These are phyloP conservation scores for Eulacestoma nigropectus DNA, from an alignment of 2,113 vertebrate species.

Conservation along the genomic window DNA sequence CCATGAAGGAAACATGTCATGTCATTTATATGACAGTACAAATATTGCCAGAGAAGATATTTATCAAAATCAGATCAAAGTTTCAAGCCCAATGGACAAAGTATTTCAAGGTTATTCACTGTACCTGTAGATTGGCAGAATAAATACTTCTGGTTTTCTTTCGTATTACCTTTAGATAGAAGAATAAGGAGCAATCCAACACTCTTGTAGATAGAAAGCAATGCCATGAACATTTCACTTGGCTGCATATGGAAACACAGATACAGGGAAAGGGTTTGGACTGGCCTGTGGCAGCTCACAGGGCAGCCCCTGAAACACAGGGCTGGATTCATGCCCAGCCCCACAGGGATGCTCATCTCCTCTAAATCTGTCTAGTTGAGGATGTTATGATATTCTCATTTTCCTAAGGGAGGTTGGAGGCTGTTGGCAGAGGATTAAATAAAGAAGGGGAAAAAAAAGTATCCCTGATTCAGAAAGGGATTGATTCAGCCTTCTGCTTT, in stretches of 20 bases:
- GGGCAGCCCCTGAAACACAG: background rate
- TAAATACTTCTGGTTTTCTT: background rate
- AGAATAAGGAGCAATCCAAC: background rate
- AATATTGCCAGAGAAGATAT: background rate
- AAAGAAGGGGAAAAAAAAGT: no score
- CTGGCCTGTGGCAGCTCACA: background rate
- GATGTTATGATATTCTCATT: background rate
- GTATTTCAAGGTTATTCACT: slow-evolving; percentile 19
- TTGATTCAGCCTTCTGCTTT: background rate
- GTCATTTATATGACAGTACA: background rate
- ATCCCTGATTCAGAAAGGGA: background rate
- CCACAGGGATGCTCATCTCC: background rate
- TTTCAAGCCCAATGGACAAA: background rate
- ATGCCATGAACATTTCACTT: background rate
- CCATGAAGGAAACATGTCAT: background rate
- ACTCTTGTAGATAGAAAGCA: background rate
- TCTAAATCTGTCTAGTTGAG: background rate
- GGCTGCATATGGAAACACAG: background rate
- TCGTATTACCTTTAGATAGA: background rate
- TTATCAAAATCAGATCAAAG: background rate
- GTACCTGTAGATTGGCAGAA: background rate
- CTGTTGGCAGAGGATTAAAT: background rate
- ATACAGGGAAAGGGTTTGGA: background rate
- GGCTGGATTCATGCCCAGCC: background rate
- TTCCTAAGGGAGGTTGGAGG: background rate